Percentiles rank a stretch among this genome's conserved stretches.
phyloP scores from a whole-genome alignment of 2,888 invertebrate genomes.

The Hirtodrosophila cameraria region DNA sequence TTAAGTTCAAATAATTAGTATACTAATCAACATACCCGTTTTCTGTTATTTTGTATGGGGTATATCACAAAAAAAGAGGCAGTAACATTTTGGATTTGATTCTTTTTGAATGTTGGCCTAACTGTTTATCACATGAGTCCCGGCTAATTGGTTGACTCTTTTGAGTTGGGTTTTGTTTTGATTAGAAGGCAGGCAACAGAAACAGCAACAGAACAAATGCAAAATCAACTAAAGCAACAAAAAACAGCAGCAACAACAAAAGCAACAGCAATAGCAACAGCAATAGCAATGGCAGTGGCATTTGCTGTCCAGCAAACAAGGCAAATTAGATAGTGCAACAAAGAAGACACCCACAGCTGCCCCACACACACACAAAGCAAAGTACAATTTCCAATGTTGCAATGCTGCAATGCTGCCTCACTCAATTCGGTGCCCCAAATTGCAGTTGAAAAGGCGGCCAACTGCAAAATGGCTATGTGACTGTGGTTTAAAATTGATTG shows the following conservation, averaged over 20 bases:
- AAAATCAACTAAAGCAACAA: background rate
- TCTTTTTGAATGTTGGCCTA: constrained; percentile 44
- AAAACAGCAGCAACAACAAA: constrained; percentile 17
- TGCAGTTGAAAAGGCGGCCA: constrained; percentile 49
- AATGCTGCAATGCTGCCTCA: constrained; percentile 11
- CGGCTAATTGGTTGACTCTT: constrained; percentile 60
- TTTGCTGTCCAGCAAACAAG: constrained; percentile 27
- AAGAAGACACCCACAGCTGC: constrained; percentile 24
- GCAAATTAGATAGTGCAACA: constrained; percentile 43
- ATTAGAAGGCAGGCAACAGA: constrained; percentile 52
- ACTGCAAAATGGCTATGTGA: constrained; percentile 55
- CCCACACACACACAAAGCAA: too few relatives aligned
- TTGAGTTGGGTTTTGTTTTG: constrained; percentile 67
- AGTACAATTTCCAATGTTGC: constrained; percentile 26
- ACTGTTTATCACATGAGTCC: constrained; percentile 69
- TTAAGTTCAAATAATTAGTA: too few relatives aligned
- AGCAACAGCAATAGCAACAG: constrained; percentile 2
- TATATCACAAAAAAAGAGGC: constrained; percentile 20
- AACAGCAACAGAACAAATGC: constrained; percentile 9
- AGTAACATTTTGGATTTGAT: constrained; percentile 47
- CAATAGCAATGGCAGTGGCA: background rate
- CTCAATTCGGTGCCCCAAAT: constrained; percentile 41
- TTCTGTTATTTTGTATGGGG: background rate
- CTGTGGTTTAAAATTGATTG: constrained; percentile 77
- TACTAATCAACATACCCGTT: background rate